These are phyloP conservation scores for Cyprinodon diabolis DNA, from an alignment of 2,797 vertebrate genomes.

Conservation along the genomic window DNA sequence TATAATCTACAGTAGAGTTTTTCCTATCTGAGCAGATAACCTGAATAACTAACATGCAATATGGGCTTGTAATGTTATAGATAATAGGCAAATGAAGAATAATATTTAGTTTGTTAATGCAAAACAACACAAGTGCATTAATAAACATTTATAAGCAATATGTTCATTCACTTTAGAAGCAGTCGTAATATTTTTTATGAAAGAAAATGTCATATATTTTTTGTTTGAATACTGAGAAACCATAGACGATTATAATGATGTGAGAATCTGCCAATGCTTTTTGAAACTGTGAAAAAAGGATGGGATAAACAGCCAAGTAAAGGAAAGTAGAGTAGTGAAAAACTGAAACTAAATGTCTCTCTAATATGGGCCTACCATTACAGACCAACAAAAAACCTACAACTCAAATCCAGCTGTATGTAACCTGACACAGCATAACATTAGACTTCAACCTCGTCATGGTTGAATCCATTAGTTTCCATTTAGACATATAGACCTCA, in stretches of 20 bases:
- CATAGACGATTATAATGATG: neutral
- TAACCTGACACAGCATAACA: conserved; percentile 48
- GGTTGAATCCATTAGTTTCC: conserved; percentile 64
- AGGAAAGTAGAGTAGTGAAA: neutral
- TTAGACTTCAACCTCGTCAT: conserved; percentile 54
- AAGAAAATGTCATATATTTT: too few species aligned
- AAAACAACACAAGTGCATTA: too few species aligned
- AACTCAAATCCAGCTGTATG: conserved; percentile 24
- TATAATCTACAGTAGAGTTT: neutral
- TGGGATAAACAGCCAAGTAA: neutral
- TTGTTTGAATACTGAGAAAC: neutral
- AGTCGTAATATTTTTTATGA: too few species aligned
- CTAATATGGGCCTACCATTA: conserved; percentile 7
- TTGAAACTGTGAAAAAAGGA: too few species aligned
- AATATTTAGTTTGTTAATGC: too few species aligned
- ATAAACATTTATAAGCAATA: too few species aligned
- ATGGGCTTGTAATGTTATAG: too few species aligned
- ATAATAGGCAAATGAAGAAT: too few species aligned
- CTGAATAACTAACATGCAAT: too few species aligned
- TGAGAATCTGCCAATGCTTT: too few species aligned
- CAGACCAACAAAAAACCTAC: conserved; percentile 15
- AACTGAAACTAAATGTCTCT: conserved; percentile 17
- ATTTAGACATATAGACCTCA: conserved; percentile 46
- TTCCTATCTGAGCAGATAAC: neutral
- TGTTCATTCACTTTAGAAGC: too few species aligned